phyloP scores from a whole-genome alignment of 2,888 invertebrate species.

The Cerastoderma edule region DNA sequence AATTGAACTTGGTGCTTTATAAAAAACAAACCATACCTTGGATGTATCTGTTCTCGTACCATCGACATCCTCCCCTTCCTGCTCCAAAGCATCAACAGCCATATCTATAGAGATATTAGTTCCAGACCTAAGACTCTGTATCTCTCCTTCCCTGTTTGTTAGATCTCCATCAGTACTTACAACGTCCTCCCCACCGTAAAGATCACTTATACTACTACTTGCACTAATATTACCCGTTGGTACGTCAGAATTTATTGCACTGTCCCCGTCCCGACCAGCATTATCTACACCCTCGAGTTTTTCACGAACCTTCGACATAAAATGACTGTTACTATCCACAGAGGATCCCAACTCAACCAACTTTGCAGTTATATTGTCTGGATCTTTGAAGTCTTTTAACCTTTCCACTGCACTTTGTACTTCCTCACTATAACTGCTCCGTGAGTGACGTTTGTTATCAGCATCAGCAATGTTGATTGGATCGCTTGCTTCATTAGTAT shows the following conservation, averaged over 20 bases:
- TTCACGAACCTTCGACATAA: constrained; percentile 63
- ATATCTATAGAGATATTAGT: constrained; percentile 73
- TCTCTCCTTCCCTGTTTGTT: constrained; percentile 55
- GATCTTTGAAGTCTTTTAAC: constrained; percentile 80
- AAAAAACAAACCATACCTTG: too few species aligned
- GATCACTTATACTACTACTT: constrained; percentile 76
- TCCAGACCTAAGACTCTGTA: constrained; percentile 58
- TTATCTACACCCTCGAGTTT: constrained; percentile 53
- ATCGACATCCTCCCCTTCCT: constrained; percentile 19
- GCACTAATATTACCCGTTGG: constrained; percentile 62
- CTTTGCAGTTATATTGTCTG: constrained; percentile 74
- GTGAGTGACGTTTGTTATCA: constrained; percentile 37
- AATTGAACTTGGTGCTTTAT: too few species aligned
- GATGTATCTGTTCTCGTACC: not conserved
- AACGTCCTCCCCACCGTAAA: constrained; percentile 65
- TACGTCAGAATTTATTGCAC: constrained; percentile 62
- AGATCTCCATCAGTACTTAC: constrained; percentile 44
- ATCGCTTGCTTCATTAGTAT: constrained; percentile 37
- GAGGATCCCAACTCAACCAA: constrained; percentile 79
- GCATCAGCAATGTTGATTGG: constrained; percentile 45
- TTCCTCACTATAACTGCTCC: constrained; percentile 73
- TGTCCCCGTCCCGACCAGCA: constrained; percentile 37
- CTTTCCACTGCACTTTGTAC: constrained; percentile 70
- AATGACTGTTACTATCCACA: constrained; percentile 79
- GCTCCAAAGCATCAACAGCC: constrained; percentile 68